Percentiles rank a stretch among this genome's conserved stretches.
Evolutionary conservation across 1,140 invertebrate species (phyloP).

Genomic region (Ceratitis capitata): DNA sequence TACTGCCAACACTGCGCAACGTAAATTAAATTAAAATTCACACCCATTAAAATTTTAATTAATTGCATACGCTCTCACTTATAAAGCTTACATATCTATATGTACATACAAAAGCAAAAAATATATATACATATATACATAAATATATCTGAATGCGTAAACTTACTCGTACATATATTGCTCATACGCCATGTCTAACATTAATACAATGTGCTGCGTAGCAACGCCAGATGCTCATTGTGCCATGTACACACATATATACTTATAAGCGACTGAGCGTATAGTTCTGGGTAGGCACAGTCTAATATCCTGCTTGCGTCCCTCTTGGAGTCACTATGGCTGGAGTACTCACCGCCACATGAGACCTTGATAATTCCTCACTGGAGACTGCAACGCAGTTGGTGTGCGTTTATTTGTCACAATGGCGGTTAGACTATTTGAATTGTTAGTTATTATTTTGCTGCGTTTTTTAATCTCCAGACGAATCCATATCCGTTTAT

Average conservation of each 20-base stretch:
- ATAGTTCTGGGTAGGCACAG: neutral
- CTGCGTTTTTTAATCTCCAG: neutral
- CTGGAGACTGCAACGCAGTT: neutral
- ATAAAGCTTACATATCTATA: too few species aligned
- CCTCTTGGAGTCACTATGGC: neutral
- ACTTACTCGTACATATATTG: neutral
- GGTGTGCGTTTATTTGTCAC: neutral
- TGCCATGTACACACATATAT: neutral
- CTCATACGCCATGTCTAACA: neutral
- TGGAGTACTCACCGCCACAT: neutral
- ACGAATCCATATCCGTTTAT: neutral
- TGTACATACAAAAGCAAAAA: too few species aligned
- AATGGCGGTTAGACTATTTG: neutral
- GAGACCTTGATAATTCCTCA: slow-evolving; percentile 23
- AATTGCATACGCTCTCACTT: neutral
- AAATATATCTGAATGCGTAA: neutral
- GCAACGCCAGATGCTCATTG: neutral
- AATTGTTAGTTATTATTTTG: neutral
- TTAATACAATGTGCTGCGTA: neutral
- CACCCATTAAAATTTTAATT: slow-evolving; percentile 33
- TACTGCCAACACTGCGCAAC: neutral
- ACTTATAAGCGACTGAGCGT: neutral
- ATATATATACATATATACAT: neutral
- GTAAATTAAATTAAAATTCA: slow-evolving; percentile 33
- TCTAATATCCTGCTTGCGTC: neutral